Evolutionary conservation across 2,888 invertebrate species (phyloP).

Genomic region (Drosophila prolongata): DNA sequence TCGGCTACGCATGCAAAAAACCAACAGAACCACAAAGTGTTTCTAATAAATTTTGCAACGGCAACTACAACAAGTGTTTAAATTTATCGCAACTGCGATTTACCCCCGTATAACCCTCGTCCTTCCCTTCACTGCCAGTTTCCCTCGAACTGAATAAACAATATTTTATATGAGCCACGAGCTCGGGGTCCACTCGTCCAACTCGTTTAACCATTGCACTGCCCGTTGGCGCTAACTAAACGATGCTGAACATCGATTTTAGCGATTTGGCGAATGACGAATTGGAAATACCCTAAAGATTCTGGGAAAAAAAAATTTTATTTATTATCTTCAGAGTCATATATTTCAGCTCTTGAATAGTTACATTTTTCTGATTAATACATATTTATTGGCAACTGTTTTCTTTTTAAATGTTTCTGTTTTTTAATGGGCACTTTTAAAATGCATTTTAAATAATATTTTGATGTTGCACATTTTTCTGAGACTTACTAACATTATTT

Average conservation of each 20-base stretch:
- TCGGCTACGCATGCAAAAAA: conserved; percentile 68
- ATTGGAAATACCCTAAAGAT: background rate
- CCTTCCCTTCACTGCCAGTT: background rate
- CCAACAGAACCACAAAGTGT: conserved; percentile 73
- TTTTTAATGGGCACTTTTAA: no score
- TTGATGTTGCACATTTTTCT: no score
- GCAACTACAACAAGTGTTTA: conserved; percentile 79
- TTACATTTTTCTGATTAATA: no score
- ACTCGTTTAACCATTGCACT: conserved; percentile 50
- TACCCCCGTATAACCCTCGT: conserved; percentile 5
- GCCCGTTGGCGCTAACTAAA: conserved; percentile 68
- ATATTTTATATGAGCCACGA: conserved; percentile 69
- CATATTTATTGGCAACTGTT: no score
- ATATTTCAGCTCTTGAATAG: no score
- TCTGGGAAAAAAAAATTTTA: background rate
- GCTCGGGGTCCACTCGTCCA: conserved; percentile 53
- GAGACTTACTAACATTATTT: no score
- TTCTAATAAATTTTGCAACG: conserved; percentile 76
- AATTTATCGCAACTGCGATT: conserved; percentile 74
- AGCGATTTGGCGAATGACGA: background rate
- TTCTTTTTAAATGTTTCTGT: no score
- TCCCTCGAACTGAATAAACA: conserved; percentile 53
- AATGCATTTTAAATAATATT: no score
- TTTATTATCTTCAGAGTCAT: background rate
- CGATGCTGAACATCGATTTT: conserved; percentile 43